Evolutionary conservation across 2,888 invertebrate species (phyloP), one percentile per base, ranked within the genome.

Genomic region (Therioaphis trifolii): DNA sequence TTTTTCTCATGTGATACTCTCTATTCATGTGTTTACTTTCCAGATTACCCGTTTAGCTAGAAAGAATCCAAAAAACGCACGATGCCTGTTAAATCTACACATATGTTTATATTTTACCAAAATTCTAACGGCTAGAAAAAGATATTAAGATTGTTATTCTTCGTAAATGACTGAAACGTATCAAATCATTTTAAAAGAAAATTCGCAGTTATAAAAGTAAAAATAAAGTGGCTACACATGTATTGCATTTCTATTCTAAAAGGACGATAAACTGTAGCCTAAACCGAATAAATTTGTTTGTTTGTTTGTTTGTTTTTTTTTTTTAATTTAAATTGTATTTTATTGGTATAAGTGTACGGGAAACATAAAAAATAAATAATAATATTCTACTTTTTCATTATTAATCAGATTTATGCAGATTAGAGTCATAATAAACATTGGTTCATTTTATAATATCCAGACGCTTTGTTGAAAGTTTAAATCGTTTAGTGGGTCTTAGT

Each of bases 1-100:
- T 76, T 61, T 76, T 61, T 76, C 61, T 24, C n/a, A 12, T 61
- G 46, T 27, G 61, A 76, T 76, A 76, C 75, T 58, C 43, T 75
- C 75, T 58, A 61, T 27, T 61, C 75, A 43, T 43, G 75, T 43
- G 61, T 75, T 75, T 75, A 61, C 43, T 75, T 61, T 75, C 5
- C 43, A 61, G 75, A 75, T 75, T 75, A 61, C 61, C 43, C 27
- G 27, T 61, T 61, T 61, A 46, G 43, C n/a, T 61, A n/a, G 24
- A 43, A 61, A 75, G 24, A 61, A 75, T 58, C 55, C 5, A 40
- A 58, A 75, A 40, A 40, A 74, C 40, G 11, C 55, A 11, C 55
- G 9, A n/a, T n/a, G 5, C 52, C n/a, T 18, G 49, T 29, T 49
- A 72, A 29, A 52, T 29, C 12, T 52, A 29, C n/a, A 72, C 29